phyloP scores from a whole-genome alignment of 1,140 invertebrate species.

The Batillaria attramentaria region DNA sequence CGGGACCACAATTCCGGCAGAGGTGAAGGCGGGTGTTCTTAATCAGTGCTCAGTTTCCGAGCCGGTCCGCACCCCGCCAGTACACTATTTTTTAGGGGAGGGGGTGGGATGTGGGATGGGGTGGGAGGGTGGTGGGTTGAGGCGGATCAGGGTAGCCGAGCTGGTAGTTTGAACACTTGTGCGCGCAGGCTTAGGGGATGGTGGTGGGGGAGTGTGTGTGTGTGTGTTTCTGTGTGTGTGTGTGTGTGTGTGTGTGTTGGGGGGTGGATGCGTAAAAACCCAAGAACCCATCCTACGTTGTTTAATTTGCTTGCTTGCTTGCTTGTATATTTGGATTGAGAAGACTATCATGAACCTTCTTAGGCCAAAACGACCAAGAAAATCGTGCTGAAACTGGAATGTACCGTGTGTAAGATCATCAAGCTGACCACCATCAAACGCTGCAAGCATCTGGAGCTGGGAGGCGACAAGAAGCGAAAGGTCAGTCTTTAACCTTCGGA shows the following conservation, averaged over 20 bases:
- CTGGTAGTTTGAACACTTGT: background rate
- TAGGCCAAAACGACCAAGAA: background rate
- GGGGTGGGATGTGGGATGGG: background rate
- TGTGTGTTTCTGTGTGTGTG: background rate
- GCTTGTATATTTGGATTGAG: background rate
- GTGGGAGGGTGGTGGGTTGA: background rate
- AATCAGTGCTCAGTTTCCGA: background rate
- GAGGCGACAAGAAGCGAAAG: constrained; percentile 96
- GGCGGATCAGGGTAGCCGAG: no score
- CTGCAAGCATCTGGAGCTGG: constrained; percentile 99
- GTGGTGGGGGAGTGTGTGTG: background rate
- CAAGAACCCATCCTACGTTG: background rate
- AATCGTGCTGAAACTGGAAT: background rate
- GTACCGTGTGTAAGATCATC: constrained; percentile 89
- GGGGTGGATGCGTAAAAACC: background rate
- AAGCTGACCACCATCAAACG: constrained; percentile 97
- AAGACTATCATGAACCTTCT: background rate
- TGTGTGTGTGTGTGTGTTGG: background rate
- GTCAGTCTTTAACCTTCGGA: no score
- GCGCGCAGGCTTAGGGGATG: background rate
- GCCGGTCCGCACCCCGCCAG: background rate
- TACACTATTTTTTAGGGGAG: background rate
- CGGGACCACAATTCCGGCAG: no score
- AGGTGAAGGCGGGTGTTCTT: no score
- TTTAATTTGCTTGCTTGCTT: background rate